Evolutionary conservation across 2,797 vertebrate species (phyloP), one percentile per base, ranked within the genome.

Genomic region (Lutjanus campechanus): DNA sequence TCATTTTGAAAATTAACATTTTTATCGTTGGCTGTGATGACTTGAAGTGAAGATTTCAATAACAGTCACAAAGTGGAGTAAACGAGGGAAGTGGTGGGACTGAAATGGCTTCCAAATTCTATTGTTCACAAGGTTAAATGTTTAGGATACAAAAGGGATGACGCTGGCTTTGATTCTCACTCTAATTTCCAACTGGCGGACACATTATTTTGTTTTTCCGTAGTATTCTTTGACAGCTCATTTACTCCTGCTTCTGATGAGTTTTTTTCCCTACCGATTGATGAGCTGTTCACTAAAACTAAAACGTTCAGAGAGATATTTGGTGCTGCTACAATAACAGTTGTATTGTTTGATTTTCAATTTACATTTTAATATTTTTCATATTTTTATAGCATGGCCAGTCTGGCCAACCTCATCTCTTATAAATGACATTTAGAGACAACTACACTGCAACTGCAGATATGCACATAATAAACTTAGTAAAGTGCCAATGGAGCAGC

Each of bases 21-120:
- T 75, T 61, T 22, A 65, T 2, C 56, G 17, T 59, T 81, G 77
- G n/a, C 46, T 61, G 40, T 55, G 58, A 46, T 22, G 22, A 60
- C 43, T 60, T 53, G 44, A 58, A 29, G 29, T 11, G n/a, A 43
- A n/a, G 67, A 63, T 15, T 40, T 72, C 4, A 60, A 15, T 36
- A 50, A 66, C 7, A 49, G 46, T 75, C 8, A 41, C 20, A 62
- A 59, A 59, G 5, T 17, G 11, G 54, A 19, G 22, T 36, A 71
- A 73, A 66, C 0, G 7, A 60, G 20, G n/a, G 56, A 51, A 4
- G 13, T n/a, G 11, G 11, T 25, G 5, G 29, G 49, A 49, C 22
- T 12, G 7, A 40, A 64, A 82, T 58, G 55, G 59, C 36, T 58
- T 59, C 22, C 16, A 58, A 13, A 69, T 66, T 66, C 11, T 51